Evolutionary conservation across 2,113 vertebrate species (phyloP).

Genomic region (Chascanopsetta lugubris): DNA sequence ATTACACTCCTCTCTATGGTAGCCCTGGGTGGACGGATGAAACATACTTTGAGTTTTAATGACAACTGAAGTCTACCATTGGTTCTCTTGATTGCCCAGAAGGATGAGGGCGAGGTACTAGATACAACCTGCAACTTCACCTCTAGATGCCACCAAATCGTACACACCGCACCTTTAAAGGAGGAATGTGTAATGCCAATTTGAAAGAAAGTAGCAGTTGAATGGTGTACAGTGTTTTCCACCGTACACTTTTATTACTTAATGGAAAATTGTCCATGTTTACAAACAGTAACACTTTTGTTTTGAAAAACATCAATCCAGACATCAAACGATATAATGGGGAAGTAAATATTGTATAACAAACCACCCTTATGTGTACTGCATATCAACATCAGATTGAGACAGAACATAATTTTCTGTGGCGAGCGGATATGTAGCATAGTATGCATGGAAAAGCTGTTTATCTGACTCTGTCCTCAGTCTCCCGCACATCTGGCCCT

Average conservation of each 20-base stretch:
- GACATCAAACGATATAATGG: not conserved
- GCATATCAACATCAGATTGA: conserved; percentile 22
- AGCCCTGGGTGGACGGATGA: no score
- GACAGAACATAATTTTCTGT: conserved; percentile 9
- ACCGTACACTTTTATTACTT: not conserved
- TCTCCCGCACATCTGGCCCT: conserved; percentile 80
- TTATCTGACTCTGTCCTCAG: conserved; percentile 72
- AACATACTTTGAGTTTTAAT: no score
- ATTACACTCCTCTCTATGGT: no score
- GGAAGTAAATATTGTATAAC: conserved; percentile 4
- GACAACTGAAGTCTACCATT: no score
- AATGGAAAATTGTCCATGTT: not conserved
- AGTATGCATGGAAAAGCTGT: conserved; percentile 64
- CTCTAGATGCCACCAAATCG: no score
- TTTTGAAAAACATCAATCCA: not conserved
- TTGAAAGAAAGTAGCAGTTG: not conserved
- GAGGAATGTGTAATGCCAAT: not conserved
- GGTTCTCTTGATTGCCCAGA: no score
- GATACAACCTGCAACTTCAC: no score
- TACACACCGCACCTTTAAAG: conserved; percentile 13
- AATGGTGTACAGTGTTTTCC: not conserved
- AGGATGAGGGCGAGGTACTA: no score
- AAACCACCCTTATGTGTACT: not conserved
- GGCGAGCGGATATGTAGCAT: conserved; percentile 30
- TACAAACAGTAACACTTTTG: not conserved